These are phyloP conservation scores for Brachionus rotundiformis DNA, from an alignment of 1,140 invertebrate species.

Conservation along the genomic window DNA sequence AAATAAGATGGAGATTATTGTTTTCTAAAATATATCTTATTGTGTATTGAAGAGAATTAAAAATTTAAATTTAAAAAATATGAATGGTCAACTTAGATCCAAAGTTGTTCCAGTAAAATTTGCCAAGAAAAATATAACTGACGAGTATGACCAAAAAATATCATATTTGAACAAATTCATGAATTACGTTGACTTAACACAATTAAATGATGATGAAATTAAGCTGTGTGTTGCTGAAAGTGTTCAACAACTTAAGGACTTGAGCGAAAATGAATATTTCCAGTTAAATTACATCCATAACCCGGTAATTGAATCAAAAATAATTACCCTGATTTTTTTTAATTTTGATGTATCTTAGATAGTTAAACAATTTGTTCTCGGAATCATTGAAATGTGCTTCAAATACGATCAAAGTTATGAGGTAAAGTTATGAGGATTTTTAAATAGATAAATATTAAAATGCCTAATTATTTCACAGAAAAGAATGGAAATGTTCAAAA, in stretches of 20 bases:
- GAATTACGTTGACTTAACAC: background rate
- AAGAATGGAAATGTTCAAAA: constrained; percentile 37
- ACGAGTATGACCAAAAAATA: constrained; percentile 9
- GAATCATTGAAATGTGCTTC: constrained; percentile 1
- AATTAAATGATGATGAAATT: background rate
- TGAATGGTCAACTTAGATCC: constrained; percentile 28
- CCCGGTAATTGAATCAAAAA: background rate
- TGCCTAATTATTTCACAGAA: background rate
- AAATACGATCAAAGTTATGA: background rate
- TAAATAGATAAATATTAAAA: background rate
- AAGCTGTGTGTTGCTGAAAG: background rate
- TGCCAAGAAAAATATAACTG: background rate
- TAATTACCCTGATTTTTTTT: background rate
- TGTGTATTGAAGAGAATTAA: background rate
- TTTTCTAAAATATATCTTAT: no score
- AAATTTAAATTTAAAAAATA: background rate
- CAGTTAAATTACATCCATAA: constrained; percentile 10
- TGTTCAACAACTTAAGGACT: background rate
- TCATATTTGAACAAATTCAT: background rate
- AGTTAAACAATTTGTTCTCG: background rate
- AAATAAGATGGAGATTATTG: no score
- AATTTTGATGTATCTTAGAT: background rate
- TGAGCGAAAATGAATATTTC: constrained; percentile 26
- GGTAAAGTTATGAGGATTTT: constrained; percentile 9
- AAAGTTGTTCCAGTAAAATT: background rate